A percentile compares a stretch with the other conserved stretches of the same genome.
These are phyloP conservation scores for Goniozus legneri DNA, from an alignment of 1,140 invertebrate species.

Conservation along the genomic window DNA sequence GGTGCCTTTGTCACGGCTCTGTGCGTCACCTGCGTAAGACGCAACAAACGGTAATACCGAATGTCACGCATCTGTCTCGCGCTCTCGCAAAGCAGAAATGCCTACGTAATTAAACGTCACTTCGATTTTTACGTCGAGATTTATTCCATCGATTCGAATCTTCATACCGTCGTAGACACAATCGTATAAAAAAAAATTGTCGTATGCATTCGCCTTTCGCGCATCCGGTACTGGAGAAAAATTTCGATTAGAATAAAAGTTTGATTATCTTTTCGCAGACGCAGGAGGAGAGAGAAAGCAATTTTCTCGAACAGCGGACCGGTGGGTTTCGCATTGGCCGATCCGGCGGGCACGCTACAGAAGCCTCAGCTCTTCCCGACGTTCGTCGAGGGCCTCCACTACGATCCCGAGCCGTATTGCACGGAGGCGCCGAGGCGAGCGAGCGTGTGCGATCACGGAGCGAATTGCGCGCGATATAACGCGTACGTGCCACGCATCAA, in stretches of 20 bases:
- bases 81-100: too few relatives aligned
- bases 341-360: conserved; percentile 31
- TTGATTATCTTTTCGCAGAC: too few relatives aligned
- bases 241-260: too few relatives aligned
- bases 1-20: conserved; percentile 73
- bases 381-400: conserved; percentile 37
- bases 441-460: conserved; percentile 39
- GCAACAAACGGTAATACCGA: conserved; percentile 66
- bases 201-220: too few relatives aligned
- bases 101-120: too few relatives aligned
- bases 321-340: conserved; percentile 38
- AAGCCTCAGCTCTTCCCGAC: conserved; percentile 38
- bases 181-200: too few relatives aligned
- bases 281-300: conserved; percentile 28
- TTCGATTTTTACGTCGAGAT: too few relatives aligned
- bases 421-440: conserved; percentile 27
- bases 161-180: too few relatives aligned
- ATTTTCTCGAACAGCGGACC: conserved; percentile 37
- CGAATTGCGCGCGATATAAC: conserved; percentile 37
- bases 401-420: conserved; percentile 39
- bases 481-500: conserved; percentile 31
- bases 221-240: too few relatives aligned
- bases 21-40: conserved; percentile 70
- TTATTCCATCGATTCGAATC: too few relatives aligned
- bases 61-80: too few relatives aligned